Evolutionary conservation across 2,888 invertebrate species (phyloP).

Genomic region (Crematogaster levior): DNA sequence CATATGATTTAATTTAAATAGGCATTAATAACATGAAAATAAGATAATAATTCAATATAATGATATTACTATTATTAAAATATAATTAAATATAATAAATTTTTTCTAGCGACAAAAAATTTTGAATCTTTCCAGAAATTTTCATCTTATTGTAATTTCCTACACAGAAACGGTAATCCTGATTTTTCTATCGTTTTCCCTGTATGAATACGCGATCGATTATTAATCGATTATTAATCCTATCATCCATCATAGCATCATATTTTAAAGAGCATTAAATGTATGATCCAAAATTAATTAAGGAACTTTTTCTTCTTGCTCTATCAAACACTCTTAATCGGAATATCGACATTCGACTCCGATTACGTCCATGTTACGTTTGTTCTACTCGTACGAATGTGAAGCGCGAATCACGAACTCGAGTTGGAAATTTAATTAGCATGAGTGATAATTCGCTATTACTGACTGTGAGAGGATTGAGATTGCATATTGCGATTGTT

Average conservation of each 20-base stretch:
- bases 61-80: constrained; percentile 6
- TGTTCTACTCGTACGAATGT: neutral
- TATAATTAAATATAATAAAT: constrained; percentile 21
- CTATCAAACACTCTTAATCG: constrained; percentile 59
- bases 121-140: neutral
- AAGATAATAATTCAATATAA: constrained; percentile 10
- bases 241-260: no score
- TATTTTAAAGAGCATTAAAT: constrained; percentile 13
- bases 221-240: neutral
- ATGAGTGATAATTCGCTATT: constrained; percentile 26
- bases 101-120: neutral
- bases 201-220: constrained; percentile 5
- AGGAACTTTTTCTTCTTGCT: constrained; percentile 55
- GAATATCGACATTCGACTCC: constrained; percentile 46
- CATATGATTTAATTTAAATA: neutral
- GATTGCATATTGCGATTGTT: constrained; percentile 17
- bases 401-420: constrained; percentile 23
- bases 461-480: neutral
- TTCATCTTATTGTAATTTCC: neutral
- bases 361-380: neutral
- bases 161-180: neutral
- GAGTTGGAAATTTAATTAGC: constrained; percentile 40
- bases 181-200: neutral
- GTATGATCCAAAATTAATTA: constrained; percentile 63
- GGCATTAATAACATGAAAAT: neutral